Base-by-base conservation (phyloP, 1,140 invertebrate genomes). In the Formica exsecta region DNA sequence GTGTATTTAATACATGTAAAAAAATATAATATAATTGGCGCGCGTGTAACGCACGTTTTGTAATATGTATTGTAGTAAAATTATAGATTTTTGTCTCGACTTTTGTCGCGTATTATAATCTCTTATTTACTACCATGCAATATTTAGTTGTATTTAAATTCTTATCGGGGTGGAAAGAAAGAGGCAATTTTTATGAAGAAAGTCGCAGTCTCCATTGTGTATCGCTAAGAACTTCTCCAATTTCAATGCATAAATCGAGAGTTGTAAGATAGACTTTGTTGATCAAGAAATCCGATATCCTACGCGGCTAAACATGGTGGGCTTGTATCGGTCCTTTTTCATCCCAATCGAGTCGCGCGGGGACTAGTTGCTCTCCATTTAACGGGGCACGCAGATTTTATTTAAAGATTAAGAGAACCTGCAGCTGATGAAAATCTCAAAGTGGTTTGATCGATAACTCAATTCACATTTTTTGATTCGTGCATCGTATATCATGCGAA, bases 261-360 rank as follows among this genome's bases (percentile, higher is more conserved):
- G 8, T 32, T 32, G 32, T 19, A 9, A 25, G 38, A 59, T 80
- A 70, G 22, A 80, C 16, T 80, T 80, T 80, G 77, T 70, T 80
- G 54, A 44, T 41, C 25, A 5, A 13, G 44, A 51, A 84, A 84
- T 57, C 8, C 13, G 70, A 84, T 84, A 83, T 59, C 41, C 29
- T 48, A 36, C n/a, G 11, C 19, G 13, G 6, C 19, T 19, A 38
- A 74, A 44, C 32, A 13, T 8, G 25, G 22, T 16, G 1, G 29
- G 38, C 22, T 83, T 38, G 1, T 22, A n/a, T 61, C 74, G 3
- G 25, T 57, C 8, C 22, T 70, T 57, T 84, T 75, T 84, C 71
- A 48, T 75, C 19, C 0, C 25, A 19, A 51, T 71, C 41, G 32
- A 16, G 6, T 73, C 19, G 5, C 44, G 19, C 22, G 16, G 32